These are phyloP conservation scores for Dicaeum eximium DNA, from an alignment of 2,113 vertebrate species.

Conservation along the genomic window DNA sequence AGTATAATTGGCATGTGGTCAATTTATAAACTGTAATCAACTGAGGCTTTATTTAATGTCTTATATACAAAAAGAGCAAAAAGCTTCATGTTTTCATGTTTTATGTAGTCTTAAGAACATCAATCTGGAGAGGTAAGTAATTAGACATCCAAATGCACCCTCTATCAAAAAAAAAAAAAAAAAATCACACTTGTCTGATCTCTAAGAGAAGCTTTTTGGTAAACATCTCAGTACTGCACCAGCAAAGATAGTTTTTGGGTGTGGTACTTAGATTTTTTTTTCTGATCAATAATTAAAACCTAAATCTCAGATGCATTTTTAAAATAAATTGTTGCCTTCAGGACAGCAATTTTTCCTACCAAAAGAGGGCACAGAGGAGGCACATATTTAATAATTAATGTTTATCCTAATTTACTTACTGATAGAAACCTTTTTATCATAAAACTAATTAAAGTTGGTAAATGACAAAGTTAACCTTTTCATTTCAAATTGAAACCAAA, in stretches of 20 bases:
- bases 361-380: background rate
- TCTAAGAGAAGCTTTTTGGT: background rate
- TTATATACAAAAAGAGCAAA: background rate
- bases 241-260: background rate
- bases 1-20: background rate
- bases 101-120: background rate
- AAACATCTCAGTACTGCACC: background rate
- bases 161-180: background rate
- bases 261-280: background rate
- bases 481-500: background rate
- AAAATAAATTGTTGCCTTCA: background rate
- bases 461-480: background rate
- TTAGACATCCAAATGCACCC: background rate
- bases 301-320: background rate
- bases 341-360: background rate
- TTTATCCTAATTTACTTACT: background rate
- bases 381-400: background rate
- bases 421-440: background rate
- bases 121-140: background rate
- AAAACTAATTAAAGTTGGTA: background rate
- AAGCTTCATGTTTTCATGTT: background rate
- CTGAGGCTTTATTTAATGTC: background rate
- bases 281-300: background rate
- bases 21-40: slow-evolving; percentile 35
- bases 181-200: background rate